Base-by-base conservation (phyloP, 1,140 invertebrate genomes). In the Drosophila pachea region DNA sequence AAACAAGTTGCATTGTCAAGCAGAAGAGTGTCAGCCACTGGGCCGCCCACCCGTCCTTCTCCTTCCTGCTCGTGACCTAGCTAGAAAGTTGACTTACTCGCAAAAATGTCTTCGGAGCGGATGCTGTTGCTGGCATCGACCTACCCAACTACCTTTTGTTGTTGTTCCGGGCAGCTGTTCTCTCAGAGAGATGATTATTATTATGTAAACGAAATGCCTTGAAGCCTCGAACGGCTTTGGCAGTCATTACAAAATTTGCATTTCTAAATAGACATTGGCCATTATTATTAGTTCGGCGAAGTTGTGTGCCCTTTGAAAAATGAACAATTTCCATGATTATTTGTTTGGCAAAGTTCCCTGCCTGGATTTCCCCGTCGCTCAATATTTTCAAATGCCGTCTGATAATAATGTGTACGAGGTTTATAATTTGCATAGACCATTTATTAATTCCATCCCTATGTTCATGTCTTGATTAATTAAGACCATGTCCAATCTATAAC, bases 391-490 rank as follows among this genome's bases (percentile, higher is more conserved):
- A 69, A 61, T 50, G 54, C 73, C 72, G 47, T 74, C 40, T 43
- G 40, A 6, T 66, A 72, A 72, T 75, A 75, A 76, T 79, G 79
- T 83, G 76, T 68, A 73, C 78, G 62, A 84, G 76, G 78, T 74
- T 67, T 77, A 59, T 77, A 64, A 45, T 45, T 29, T 9, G 8
- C 22, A 29, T 11, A 9, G 56, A 69, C 8, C 49, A 50, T 59
- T 6, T 63, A 31, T 59, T 63, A 12, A 47, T 40, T 35, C n/a
- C 36, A 76, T 70, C 22, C 3, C 22, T 66, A 66, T 72, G 69
- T 54, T 59, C 35, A 63, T 78, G 65, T 79, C 73, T 71, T 76
- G 76, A 86, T 84, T 84, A 84, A 84, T 84, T 84, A 86, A 86
- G 73, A 74, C 72, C 68, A 63, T 65, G 48, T 66, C 31, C 52